phyloP scores from a whole-genome alignment of 2,888 invertebrate genomes.

The Cremastinae sp. region DNA sequence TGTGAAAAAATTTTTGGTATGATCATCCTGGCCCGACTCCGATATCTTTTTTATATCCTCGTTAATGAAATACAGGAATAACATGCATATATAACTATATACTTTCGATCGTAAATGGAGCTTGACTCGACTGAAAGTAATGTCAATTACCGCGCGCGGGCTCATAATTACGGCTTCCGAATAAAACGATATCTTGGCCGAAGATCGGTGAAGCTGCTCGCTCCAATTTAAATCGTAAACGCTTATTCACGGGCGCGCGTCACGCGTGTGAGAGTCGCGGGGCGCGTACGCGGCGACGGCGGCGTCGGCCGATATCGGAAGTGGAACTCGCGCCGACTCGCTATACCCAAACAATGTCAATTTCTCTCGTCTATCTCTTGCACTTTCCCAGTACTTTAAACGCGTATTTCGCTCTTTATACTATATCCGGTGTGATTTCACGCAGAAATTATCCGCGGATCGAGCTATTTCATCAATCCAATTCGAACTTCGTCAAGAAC shows the following conservation, averaged over 20 bases:
- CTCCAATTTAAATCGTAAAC: conserved; percentile 23
- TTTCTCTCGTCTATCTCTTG: conserved; percentile 49
- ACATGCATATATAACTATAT: too few relatives aligned
- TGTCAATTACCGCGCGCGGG: conserved; percentile 11
- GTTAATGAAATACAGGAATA: too few relatives aligned
- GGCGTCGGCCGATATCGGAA: conserved; percentile 40
- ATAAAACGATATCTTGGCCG: conserved; percentile 13
- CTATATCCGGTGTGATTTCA: background rate
- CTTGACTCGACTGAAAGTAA: conserved; percentile 28
- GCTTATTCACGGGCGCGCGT: background rate
- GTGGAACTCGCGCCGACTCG: conserved; percentile 45
- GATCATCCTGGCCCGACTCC: background rate
- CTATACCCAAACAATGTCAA: conserved; percentile 49
- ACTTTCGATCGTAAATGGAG: conserved; percentile 49
- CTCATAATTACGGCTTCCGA: conserved; percentile 3
- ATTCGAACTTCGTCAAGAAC: too few relatives aligned
- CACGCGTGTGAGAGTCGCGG: background rate
- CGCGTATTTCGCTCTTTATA: conserved; percentile 24
- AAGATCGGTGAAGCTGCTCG: conserved; percentile 17
- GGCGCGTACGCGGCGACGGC: background rate
- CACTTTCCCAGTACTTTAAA: conserved; percentile 35
- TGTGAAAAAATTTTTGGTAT: background rate
- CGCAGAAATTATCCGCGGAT: background rate
- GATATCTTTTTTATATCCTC: conserved; percentile 1
- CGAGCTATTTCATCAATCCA: too few relatives aligned